Conservation (phyloP, 2,888 invertebrate genomes). For the Ormyrus labotus region DNA sequence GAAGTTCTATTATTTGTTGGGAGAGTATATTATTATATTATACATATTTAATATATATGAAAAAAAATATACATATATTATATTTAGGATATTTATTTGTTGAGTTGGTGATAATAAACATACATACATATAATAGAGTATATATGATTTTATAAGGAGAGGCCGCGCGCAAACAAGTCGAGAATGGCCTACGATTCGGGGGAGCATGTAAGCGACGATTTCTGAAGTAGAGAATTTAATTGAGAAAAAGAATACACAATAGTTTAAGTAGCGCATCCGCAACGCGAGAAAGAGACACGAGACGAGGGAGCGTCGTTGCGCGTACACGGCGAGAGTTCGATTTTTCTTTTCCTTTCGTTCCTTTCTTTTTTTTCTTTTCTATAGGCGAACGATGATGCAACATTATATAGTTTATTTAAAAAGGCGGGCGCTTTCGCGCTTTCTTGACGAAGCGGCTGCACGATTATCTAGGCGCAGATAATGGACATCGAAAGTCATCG, state of each 20-base stretch:
- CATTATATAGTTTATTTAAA: neutral
- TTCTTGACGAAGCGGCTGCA: conserved; percentile 31
- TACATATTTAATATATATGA: conserved; percentile 67
- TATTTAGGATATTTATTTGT: conserved; percentile 75
- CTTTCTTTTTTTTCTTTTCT: conserved; percentile 1
- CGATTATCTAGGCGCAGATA: neutral
- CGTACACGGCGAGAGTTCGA: conserved; percentile 26
- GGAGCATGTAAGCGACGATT: conserved; percentile 18
- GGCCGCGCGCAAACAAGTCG: conserved; percentile 42
- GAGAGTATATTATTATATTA: conserved; percentile 71
- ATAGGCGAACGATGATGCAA: conserved; percentile 1
- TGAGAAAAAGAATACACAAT: conserved; percentile 10
- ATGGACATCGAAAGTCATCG: neutral
- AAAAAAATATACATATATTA: conserved; percentile 70
- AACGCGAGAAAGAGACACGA: conserved; percentile 36
- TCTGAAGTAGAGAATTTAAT: conserved; percentile 11
- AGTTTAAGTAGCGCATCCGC: conserved; percentile 16
- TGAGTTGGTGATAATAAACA: conserved; percentile 70
- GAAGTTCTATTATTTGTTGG: conserved; percentile 73
- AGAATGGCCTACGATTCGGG: conserved; percentile 32
- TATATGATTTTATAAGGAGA: conserved; percentile 64
- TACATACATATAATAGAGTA: conserved; percentile 60
- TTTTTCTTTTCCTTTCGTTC: conserved; percentile 1
- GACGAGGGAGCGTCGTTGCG: conserved; percentile 17
- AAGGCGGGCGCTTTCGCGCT: conserved; percentile 16